Evolutionary conservation across 2,888 invertebrate genomes (phyloP).

Genomic region (Acheta domesticus): DNA sequence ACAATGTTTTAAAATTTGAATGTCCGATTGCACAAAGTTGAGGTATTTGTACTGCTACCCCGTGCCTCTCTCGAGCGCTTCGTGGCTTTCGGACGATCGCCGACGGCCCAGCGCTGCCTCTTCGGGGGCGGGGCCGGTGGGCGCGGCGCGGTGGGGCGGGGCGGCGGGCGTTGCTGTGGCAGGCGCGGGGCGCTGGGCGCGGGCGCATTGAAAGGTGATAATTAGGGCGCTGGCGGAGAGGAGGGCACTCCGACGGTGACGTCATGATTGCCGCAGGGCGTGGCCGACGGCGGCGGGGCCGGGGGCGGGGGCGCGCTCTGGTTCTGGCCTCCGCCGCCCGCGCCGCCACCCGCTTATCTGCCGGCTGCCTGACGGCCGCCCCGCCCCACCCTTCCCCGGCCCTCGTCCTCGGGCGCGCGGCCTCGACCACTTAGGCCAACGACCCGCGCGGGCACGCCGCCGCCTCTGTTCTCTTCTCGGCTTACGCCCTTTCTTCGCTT

Average conservation of each 20-base stretch:
- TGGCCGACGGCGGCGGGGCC: background rate
- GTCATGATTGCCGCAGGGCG: slow-evolving; percentile 24
- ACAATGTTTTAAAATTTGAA: too few relatives aligned
- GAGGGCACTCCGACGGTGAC: slow-evolving; percentile 22
- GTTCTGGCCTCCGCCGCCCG: background rate
- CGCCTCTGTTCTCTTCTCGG: too few relatives aligned
- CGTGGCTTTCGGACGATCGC: too few relatives aligned
- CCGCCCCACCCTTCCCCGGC: background rate
- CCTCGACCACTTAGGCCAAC: too few relatives aligned
- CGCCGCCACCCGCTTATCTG: background rate
- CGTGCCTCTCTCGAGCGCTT: too few relatives aligned
- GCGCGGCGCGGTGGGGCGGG: slow-evolving; percentile 27
- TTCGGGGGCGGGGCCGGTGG: background rate
- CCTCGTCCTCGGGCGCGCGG: background rate
- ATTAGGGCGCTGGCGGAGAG: slow-evolving; percentile 24
- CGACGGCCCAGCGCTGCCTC: too few relatives aligned
- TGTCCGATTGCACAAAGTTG: too few relatives aligned
- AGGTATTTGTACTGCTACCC: too few relatives aligned
- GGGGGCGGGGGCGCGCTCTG: background rate
- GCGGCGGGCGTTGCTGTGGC: slow-evolving; percentile 48
- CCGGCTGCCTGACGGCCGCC: background rate
- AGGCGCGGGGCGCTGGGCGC: slow-evolving; percentile 43
- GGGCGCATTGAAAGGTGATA: slow-evolving; percentile 30
- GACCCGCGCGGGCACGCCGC: too few relatives aligned
- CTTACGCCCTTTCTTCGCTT: too few relatives aligned